Base-by-base conservation (phyloP, 2,888 invertebrate genomes). In the Lasioglossum lativentre region DNA sequence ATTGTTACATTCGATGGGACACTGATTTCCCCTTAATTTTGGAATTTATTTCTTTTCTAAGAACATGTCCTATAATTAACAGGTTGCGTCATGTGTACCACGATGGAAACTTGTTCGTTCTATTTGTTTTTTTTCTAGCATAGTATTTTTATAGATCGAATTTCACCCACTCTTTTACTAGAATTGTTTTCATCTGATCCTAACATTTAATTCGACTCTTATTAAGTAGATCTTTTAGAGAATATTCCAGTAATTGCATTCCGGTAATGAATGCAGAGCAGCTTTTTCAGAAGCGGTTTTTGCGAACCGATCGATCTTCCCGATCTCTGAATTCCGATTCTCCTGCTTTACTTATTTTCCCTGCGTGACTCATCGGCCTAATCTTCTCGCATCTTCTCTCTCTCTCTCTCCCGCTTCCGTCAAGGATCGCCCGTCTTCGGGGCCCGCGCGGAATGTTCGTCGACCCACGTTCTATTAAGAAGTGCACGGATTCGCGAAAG, bases 311-410 rank as follows among this genome's bases (percentile, higher is more conserved):
- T 66, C 27, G 30, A 40, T 75, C 80, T 12, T 40, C 34, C 47
- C 73, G 30, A 14, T 45, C 75, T 71, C 45, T 47, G 59, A 59
- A 45, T 75, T 52, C 78, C 40, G 75, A 81, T 72, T 78, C 76
- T 45, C 71, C 70, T 66, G 19, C 14, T 66, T 66, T 66, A 56
- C 45, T 40, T 45, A 27, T 56, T n/a, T n/a, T 74, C 59, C 52
- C 52, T 78, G 74, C 82, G 75, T 86, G 78, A 81, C 78, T 85
- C 86, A 82, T 80, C 75, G 71, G 56, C 52, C 83, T 80, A 85
- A 80, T 90, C 83, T 79, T 78, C 83, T 52, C 75, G 70, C 40
- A 34, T 52, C 4, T 16, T 27, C 10, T 45, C 40, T 56, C 52
- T 27, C 10, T 45, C 40, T 56, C 52, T 38, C 56, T 47, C 52